Evolutionary conservation across 2,888 invertebrate species (phyloP).

Genomic region (Cerastis leucographa): DNA sequence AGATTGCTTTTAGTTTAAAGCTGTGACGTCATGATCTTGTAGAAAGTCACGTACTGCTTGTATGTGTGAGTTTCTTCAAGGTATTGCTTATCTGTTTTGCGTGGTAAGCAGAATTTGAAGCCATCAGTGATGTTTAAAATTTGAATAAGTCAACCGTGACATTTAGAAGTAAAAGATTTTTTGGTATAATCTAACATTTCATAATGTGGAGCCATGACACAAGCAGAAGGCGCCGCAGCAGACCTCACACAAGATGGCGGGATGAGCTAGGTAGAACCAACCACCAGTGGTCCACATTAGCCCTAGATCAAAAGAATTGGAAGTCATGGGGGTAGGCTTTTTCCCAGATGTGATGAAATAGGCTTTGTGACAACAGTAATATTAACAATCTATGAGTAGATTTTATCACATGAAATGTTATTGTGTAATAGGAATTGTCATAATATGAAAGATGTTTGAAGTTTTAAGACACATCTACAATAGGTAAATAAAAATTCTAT

Average conservation of each 20-base stretch:
- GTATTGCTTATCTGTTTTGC: background rate
- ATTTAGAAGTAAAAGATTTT: background rate
- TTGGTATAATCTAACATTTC: background rate
- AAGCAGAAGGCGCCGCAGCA: background rate
- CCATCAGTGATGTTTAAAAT: background rate
- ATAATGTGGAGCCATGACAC: background rate
- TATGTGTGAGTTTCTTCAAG: background rate
- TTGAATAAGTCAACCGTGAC: background rate
- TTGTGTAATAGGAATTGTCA: background rate
- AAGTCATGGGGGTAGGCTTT: no score
- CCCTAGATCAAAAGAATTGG: no score
- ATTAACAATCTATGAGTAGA: background rate
- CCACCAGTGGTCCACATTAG: no score
- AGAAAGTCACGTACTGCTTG: slow-evolving; percentile 10
- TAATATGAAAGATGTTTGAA: background rate
- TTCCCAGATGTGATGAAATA: no score
- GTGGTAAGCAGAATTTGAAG: background rate
- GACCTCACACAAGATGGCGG: background rate
- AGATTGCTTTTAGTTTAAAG: slow-evolving; percentile 6
- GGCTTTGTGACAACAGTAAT: no score
- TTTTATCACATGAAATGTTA: no score
- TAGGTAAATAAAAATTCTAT: no score
- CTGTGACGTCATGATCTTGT: slow-evolving; percentile 13
- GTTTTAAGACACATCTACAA: no score
- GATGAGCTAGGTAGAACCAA: background rate